phyloP scores from a whole-genome alignment of 2,888 invertebrate genomes.

The Augiades crinisus region DNA sequence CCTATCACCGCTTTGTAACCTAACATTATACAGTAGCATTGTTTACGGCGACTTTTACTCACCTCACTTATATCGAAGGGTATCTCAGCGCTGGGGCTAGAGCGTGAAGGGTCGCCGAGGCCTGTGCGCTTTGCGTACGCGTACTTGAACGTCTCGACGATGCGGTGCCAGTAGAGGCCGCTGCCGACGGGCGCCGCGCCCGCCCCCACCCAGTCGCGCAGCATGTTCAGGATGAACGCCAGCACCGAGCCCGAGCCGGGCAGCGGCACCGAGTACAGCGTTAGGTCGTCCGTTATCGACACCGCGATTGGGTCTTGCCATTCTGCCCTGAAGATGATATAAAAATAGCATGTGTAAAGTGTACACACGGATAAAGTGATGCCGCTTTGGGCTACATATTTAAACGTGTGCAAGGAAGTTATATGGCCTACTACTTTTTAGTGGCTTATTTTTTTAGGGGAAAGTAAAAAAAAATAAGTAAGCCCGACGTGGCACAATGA shows the following conservation, averaged over 20 bases:
- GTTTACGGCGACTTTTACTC: too few species aligned
- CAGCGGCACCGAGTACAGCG: constrained; percentile 88
- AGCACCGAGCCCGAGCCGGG: constrained; percentile 94
- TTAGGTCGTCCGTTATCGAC: constrained; percentile 81
- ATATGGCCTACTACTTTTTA: too few species aligned
- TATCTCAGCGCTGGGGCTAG: constrained; percentile 43
- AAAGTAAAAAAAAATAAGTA: too few species aligned
- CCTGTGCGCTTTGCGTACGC: constrained; percentile 92
- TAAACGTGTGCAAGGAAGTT: too few species aligned
- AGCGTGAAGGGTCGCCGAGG: constrained; percentile 86
- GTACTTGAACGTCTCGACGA: constrained; percentile 95
- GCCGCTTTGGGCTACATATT: too few species aligned
- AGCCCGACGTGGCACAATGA: too few species aligned
- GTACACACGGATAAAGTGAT: too few species aligned
- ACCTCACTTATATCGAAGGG: constrained; percentile 52
- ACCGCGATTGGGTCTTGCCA: constrained; percentile 85
- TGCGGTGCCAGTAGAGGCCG: constrained; percentile 86
- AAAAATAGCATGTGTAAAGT: too few species aligned
- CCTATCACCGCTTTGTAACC: too few species aligned
- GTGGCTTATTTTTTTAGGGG: too few species aligned
- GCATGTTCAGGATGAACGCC: constrained; percentile 90
- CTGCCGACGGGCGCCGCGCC: constrained; percentile 53
- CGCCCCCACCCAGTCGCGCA: constrained; percentile 81
- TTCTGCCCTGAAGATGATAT: constrained; percentile 61
- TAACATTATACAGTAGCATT: too few species aligned